A percentile compares a stretch with the other conserved stretches of the same genome.
These are phyloP conservation scores for Callinectes sapidus DNA, from an alignment of 2,888 invertebrate genomes.

Conservation along the genomic window DNA sequence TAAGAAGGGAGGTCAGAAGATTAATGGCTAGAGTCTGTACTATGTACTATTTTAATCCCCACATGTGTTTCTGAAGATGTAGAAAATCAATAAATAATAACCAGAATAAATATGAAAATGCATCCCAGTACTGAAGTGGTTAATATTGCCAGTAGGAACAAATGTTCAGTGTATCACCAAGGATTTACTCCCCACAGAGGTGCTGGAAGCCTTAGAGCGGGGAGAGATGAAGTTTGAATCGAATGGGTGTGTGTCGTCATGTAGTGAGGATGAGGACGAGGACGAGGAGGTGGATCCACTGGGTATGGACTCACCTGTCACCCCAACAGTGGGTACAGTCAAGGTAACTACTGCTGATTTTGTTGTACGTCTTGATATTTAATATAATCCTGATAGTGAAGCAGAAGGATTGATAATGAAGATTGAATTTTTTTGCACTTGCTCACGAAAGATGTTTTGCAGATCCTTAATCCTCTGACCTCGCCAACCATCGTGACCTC, in stretches of 20 bases:
- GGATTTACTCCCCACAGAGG: conserved; percentile 78
- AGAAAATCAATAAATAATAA: too few species aligned
- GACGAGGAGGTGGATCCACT: conserved; percentile 79
- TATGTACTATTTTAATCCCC: too few species aligned
- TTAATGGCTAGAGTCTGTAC: too few species aligned
- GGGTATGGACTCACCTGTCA: conserved; percentile 68
- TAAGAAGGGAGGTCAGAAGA: too few species aligned
- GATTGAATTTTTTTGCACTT: neutral
- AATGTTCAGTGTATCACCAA: neutral
- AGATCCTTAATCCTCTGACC: conserved; percentile 54
- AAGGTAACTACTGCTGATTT: conserved; percentile 24
- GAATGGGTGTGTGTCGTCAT: conserved; percentile 76
- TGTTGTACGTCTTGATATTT: neutral
- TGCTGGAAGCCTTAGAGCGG: conserved; percentile 87
- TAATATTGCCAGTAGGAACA: too few species aligned
- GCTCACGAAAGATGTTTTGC: neutral
- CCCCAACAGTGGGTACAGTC: conserved; percentile 54
- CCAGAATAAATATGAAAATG: too few species aligned
- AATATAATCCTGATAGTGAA: neutral
- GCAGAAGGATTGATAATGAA: neutral
- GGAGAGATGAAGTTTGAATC: conserved; percentile 89
- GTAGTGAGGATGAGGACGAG: conserved; percentile 78
- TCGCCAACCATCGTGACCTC: conserved; percentile 50
- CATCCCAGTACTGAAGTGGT: too few species aligned
- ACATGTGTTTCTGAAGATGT: too few species aligned